Conservation (phyloP, 2,888 invertebrate species). For the Sesamia inferens region DNA sequence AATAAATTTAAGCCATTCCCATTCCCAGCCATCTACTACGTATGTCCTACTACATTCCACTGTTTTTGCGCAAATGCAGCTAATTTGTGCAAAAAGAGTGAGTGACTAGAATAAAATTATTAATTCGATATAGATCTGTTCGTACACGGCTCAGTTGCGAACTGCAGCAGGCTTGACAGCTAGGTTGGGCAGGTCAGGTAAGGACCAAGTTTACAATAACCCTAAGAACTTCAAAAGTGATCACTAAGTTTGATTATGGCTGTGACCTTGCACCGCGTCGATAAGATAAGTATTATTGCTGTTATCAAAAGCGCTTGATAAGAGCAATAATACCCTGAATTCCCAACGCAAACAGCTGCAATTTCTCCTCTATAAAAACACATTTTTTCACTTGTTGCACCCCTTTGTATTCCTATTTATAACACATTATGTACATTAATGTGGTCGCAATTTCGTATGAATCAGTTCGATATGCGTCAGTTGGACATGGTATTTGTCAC, state of each 20-base stretch:
- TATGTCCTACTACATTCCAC: not conserved
- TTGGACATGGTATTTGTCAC: slow-evolving; percentile 56
- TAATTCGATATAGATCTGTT: not conserved
- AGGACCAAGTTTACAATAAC: not conserved
- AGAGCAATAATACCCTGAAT: slow-evolving; percentile 15
- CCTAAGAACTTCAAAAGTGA: slow-evolving; percentile 11
- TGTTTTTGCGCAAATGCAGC: not conserved
- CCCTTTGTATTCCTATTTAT: slow-evolving; percentile 60
- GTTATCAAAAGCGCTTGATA: slow-evolving; percentile 54
- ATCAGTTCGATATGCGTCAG: slow-evolving; percentile 63
- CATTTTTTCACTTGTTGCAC: slow-evolving; percentile 58
- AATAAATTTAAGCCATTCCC: too few relatives aligned
- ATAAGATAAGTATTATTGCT: slow-evolving; percentile 50
- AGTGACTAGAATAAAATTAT: too few relatives aligned
- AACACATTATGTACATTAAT: slow-evolving; percentile 62
- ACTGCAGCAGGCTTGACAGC: not conserved
- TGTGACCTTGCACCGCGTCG: slow-evolving; percentile 52
- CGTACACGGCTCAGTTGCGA: not conserved
- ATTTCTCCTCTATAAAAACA: slow-evolving; percentile 46
- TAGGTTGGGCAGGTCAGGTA: not conserved
- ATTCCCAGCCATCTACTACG: too few relatives aligned
- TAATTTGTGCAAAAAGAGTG: too few relatives aligned
- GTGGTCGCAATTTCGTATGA: slow-evolving; percentile 62
- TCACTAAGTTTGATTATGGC: slow-evolving; percentile 44
- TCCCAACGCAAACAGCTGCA: slow-evolving; percentile 16